Conservation (phyloP, 2,797 vertebrate species). For the Pogoniulus pusillus region DNA sequence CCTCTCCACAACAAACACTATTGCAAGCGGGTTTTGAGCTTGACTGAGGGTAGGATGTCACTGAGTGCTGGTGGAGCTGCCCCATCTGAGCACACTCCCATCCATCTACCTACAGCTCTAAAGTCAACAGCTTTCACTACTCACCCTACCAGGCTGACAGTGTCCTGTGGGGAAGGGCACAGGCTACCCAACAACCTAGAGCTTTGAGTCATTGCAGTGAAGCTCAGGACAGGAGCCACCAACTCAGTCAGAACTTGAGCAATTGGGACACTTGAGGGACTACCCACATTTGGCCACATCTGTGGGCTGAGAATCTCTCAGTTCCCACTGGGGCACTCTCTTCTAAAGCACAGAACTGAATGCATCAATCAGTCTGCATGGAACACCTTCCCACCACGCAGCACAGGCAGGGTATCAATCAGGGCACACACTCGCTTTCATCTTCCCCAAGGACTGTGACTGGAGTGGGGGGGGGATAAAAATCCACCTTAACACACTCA, state of each 20-base stretch:
- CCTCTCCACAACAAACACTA: neutral
- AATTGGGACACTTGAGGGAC: neutral
- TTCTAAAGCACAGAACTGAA: neutral
- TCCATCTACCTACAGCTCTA: neutral
- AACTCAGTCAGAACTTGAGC: neutral
- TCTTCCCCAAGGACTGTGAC: neutral
- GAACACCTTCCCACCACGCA: accelerated
- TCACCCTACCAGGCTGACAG: accelerated
- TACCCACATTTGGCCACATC: accelerated
- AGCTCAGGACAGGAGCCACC: neutral
- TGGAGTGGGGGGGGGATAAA: too few species aligned
- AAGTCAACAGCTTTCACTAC: neutral
- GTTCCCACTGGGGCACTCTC: neutral
- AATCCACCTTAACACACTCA: neutral
- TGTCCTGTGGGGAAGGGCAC: neutral
- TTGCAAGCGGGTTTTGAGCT: neutral
- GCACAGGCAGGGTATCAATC: neutral
- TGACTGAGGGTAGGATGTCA: neutral
- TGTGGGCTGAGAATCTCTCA: neutral
- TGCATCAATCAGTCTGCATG: neutral
- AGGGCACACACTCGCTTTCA: neutral
- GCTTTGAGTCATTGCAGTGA: neutral
- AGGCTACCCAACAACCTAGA: neutral
- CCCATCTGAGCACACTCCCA: neutral
- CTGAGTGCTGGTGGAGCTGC: neutral